Base-by-base conservation (phyloP, 1,140 invertebrate genomes). In the Probaryconus sp. region DNA sequence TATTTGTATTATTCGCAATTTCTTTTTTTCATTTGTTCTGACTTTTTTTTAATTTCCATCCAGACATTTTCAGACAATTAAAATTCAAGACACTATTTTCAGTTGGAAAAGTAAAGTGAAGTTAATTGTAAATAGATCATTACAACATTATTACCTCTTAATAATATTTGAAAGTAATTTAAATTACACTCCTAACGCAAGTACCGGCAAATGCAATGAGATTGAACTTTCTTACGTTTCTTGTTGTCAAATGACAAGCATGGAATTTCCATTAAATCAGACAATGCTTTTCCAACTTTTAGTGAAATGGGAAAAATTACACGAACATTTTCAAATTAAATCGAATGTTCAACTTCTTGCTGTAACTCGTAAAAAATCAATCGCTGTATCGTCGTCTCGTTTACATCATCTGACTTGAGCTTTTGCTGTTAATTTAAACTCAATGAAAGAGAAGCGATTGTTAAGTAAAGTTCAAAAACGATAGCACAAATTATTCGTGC, bases 261-360 rank as follows among this genome's bases (percentile, higher is more conserved):
- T 63, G 70, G 70, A 74, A 74, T 74, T 74, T 37, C 50, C 63
- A 74, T 74, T 74, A 74, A 74, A 67, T 63, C 70, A 50, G 63
- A 56, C 61, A 61, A 67, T 58, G 55, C 69, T 55, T 40, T 47
- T 21, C 28, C 24, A 42, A 48, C 11, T 24, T 28, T 26, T 37
- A 40, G 6, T 61, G 63, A 63, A 65, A 67, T 50, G 17, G 31
- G 38, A 74, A 74, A 74, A 74, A 67, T 68, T 61, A 56, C 61
- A 48, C 55, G 31, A 61, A 40, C 20, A 56, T 48, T 74, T 67
- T 48, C 40, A 58, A 73, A 67, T 73, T 73, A 73, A 74, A 67
- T 74, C 70, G 48, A 67, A 56, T n/a, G 21, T 53, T 55, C 42
- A 37, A 28, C 16, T 64, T 60, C 56, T 63, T 60, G 11, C 45